Conservation (phyloP, 1,140 invertebrate genomes). For the Frieseomelitta varia region DNA sequence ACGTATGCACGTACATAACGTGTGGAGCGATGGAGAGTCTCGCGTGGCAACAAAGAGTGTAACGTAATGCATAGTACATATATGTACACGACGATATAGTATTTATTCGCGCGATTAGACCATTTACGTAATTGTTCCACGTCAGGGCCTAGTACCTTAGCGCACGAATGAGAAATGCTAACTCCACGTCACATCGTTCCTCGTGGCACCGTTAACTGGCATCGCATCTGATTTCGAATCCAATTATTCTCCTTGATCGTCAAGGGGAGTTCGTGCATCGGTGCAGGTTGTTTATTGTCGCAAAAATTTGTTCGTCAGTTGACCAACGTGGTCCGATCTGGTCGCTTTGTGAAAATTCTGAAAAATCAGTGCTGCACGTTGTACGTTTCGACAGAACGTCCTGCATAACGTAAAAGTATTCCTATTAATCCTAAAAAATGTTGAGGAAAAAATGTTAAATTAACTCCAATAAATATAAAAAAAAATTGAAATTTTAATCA, state of each 20-base stretch:
- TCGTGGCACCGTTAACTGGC: conserved; percentile 56
- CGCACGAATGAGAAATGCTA: conserved; percentile 44
- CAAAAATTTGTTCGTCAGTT: not conserved
- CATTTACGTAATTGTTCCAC: conserved; percentile 16
- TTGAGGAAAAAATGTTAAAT: no score
- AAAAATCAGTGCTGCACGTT: not conserved
- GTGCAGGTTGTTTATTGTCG: not conserved
- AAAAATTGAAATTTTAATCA: no score
- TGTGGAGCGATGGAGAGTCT: not conserved
- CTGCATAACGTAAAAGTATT: no score
- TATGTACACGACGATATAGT: not conserved
- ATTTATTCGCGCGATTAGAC: conserved; percentile 6
- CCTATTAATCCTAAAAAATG: no score
- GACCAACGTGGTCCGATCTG: not conserved
- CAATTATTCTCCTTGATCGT: conserved; percentile 54
- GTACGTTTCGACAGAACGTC: no score
- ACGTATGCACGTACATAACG: not conserved
- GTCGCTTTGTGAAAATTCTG: no score
- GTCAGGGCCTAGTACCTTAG: not conserved
- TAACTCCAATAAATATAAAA: no score
- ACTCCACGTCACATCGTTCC: conserved; percentile 61
- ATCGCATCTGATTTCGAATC: conserved; percentile 68
- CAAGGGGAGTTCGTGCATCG: not conserved
- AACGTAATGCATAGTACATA: not conserved
- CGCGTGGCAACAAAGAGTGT: not conserved